A percentile compares a stretch with the other conserved stretches of the same genome.
phyloP scores from a whole-genome alignment of 2,888 invertebrate species.

The Axea sp. region DNA sequence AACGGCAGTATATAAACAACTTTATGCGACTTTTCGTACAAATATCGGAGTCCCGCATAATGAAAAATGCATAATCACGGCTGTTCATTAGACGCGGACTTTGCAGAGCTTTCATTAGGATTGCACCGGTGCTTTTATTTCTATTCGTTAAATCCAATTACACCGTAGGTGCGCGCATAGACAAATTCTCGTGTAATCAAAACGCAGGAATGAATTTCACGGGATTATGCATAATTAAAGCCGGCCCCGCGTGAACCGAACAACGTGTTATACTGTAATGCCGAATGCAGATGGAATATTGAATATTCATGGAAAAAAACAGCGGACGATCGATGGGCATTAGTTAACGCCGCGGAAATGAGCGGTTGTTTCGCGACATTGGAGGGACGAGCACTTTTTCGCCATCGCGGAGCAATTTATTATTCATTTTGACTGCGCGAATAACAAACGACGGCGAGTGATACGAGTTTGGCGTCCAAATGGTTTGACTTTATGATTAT shows the following conservation, averaged over 20 bases:
- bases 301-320: constrained; percentile 53
- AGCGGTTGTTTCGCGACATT: constrained; percentile 8
- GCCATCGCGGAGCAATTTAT: constrained; percentile 9
- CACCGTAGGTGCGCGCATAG: too few species aligned
- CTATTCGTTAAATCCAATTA: constrained; percentile 44
- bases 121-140: constrained; percentile 26
- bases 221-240: constrained; percentile 55
- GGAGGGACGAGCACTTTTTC: constrained; percentile 1
- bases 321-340: constrained; percentile 36
- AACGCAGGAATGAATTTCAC: constrained; percentile 43
- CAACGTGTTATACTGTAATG: constrained; percentile 30
- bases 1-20: not conserved
- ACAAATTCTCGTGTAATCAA: constrained; percentile 52
- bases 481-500: constrained; percentile 8
- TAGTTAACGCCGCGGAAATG: constrained; percentile 37
- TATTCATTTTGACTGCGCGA: constrained; percentile 23
- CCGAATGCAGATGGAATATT: constrained; percentile 45
- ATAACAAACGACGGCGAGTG: constrained; percentile 20
- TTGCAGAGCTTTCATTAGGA: constrained; percentile 21
- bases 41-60: not conserved
- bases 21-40: not conserved
- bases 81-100: not conserved
- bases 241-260: constrained; percentile 5
- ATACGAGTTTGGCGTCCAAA: constrained; percentile 1
- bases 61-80: constrained; percentile 20